Evolutionary conservation across 2,113 vertebrate species (phyloP).

Genomic region (Eptesicus fuscus): DNA sequence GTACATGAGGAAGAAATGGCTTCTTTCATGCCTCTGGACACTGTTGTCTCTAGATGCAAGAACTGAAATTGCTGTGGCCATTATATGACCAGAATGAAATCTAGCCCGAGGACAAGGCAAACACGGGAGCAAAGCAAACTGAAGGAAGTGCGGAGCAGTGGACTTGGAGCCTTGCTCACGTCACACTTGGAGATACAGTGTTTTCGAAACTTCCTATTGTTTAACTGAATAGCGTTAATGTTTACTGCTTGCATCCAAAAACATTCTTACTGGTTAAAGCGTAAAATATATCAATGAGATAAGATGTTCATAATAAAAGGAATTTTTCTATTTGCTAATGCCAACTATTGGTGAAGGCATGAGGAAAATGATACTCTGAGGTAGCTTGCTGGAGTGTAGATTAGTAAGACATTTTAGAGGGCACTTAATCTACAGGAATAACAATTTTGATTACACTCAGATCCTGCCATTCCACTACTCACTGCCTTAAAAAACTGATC

Average conservation of each 20-base stretch:
- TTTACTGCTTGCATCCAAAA: neutral
- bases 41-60: neutral
- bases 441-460: neutral
- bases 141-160: neutral
- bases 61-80: neutral
- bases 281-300: neutral
- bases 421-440: neutral
- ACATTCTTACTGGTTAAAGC: neutral
- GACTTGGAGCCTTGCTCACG: neutral
- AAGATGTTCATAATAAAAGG: neutral
- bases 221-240: neutral
- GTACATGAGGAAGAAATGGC: neutral
- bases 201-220: neutral
- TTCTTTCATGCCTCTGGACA: conserved; percentile 35
- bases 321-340: neutral
- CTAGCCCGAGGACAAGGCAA: neutral
- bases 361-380: neutral
- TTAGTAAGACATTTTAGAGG: neutral
- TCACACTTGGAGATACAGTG: neutral
- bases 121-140: neutral
- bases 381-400: neutral
- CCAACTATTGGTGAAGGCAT: neutral
- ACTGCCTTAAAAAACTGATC: neutral
- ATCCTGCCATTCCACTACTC: neutral
- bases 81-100: neutral